Percentiles rank a stretch among this genome's conserved stretches.
Evolutionary conservation across 2,888 invertebrate genomes (phyloP).

Genomic region (Cenopis cana): DNA sequence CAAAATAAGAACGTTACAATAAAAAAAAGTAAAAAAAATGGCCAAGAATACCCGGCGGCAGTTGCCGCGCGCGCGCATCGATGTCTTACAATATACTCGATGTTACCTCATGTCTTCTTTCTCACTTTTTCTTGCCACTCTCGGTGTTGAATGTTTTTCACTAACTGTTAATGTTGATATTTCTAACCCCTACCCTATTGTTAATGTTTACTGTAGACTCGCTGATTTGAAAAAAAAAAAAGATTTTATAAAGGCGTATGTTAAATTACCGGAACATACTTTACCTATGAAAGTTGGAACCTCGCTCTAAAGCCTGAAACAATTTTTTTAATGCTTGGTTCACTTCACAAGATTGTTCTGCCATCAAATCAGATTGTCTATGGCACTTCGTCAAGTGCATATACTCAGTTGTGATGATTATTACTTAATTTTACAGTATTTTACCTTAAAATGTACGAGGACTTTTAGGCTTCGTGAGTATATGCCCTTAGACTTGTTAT

Average conservation of each 20-base stretch:
- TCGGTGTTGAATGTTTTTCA: constrained; percentile 85
- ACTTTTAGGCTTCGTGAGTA: neutral
- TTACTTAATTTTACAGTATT: neutral
- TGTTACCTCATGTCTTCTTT: constrained; percentile 79
- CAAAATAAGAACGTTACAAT: constrained; percentile 37
- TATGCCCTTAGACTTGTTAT: constrained; percentile 45
- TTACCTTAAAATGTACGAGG: neutral
- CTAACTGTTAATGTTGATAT: constrained; percentile 85
- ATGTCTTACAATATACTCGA: constrained; percentile 78
- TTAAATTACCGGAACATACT: neutral
- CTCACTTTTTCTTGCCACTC: constrained; percentile 81
- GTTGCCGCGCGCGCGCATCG: constrained; percentile 78
- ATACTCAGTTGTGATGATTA: constrained; percentile 12
- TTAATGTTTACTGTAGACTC: constrained; percentile 57
- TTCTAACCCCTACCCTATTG: constrained; percentile 63
- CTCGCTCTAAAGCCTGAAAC: neutral
- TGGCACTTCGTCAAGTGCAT: constrained; percentile 30
- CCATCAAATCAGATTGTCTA: constrained; percentile 41
- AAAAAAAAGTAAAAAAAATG: constrained; percentile 52
- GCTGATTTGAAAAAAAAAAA: constrained; percentile 11
- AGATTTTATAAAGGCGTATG: neutral
- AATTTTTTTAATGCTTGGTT: constrained; percentile 38
- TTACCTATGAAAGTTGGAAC: neutral
- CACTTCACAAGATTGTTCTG: constrained; percentile 50
- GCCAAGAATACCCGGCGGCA: constrained; percentile 82